Percentiles rank a stretch among this genome's conserved stretches.
Conservation (phyloP, 1,140 invertebrate genomes). For the Mya arenaria region DNA sequence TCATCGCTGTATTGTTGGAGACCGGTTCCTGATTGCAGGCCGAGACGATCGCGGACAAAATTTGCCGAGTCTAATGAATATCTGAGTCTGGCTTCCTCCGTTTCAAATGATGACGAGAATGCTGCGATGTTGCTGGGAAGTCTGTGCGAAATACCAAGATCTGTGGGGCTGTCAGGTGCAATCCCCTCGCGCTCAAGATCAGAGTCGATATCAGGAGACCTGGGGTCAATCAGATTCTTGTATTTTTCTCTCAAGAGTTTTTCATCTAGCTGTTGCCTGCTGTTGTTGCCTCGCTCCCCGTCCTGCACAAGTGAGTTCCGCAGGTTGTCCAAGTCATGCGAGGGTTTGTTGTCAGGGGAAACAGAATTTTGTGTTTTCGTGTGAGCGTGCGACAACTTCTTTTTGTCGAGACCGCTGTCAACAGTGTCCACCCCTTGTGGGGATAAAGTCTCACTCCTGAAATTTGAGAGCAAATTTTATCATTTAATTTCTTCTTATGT, state of each 20-base stretch:
- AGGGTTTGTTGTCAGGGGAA: neutral
- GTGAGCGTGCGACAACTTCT: constrained; percentile 1
- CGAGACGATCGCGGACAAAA: constrained; percentile 9
- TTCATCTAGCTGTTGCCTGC: neutral
- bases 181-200: constrained; percentile 27
- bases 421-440: constrained; percentile 69
- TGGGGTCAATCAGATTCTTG: neutral
- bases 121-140: constrained; percentile 36
- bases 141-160: neutral
- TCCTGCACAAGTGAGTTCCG: neutral
- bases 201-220: constrained; percentile 10
- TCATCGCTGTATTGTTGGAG: constrained; percentile 1
- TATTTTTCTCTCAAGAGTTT: constrained; percentile 13
- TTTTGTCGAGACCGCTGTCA: constrained; percentile 51
- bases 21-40: neutral
- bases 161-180: neutral
- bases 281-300: neutral
- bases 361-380: neutral
- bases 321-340: too few species aligned
- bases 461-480: too few species aligned
- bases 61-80: constrained; percentile 20
- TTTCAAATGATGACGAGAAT: constrained; percentile 17
- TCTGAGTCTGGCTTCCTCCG: constrained; percentile 24
- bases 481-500: too few species aligned
- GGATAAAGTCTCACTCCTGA: constrained; percentile 70